These are phyloP conservation scores for Prosapia bicincta DNA, from an alignment of 2,888 invertebrate species.

Conservation along the genomic window DNA sequence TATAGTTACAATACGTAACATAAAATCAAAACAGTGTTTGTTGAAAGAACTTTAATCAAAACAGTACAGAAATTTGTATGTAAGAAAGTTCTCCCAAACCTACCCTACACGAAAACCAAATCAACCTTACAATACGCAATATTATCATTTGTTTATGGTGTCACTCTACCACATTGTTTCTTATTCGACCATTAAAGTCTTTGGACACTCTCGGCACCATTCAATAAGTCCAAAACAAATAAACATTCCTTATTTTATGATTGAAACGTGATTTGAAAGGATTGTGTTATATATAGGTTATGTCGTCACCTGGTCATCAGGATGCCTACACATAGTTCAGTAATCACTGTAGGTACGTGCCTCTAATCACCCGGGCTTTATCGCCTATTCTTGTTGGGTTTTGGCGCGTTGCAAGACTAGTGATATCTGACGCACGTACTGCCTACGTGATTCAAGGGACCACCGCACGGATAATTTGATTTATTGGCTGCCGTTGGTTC, in stretches of 20 bases:
- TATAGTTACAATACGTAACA: too few species aligned
- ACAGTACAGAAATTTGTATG: too few species aligned
- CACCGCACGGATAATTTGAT: constrained; percentile 2
- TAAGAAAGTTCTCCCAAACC: too few species aligned
- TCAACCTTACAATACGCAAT: neutral
- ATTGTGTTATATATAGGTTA: neutral
- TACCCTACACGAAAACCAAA: neutral
- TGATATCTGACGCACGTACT: neutral
- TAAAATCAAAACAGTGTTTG: too few species aligned
- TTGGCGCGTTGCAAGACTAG: neutral
- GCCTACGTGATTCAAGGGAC: neutral
- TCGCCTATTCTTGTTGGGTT: neutral
- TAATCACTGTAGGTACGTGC: neutral
- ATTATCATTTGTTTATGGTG: neutral
- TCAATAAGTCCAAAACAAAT: neutral
- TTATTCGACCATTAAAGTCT: neutral
- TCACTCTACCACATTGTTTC: neutral
- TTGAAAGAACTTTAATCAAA: too few species aligned
- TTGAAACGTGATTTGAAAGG: neutral
- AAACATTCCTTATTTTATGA: neutral
- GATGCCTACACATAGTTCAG: neutral
- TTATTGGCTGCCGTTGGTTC: neutral
- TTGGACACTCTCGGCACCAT: neutral
- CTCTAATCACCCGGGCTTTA: neutral
- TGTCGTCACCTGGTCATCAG: neutral